Base-by-base conservation (phyloP, 2,797 vertebrate genomes). In the Erethizon dorsatum region DNA sequence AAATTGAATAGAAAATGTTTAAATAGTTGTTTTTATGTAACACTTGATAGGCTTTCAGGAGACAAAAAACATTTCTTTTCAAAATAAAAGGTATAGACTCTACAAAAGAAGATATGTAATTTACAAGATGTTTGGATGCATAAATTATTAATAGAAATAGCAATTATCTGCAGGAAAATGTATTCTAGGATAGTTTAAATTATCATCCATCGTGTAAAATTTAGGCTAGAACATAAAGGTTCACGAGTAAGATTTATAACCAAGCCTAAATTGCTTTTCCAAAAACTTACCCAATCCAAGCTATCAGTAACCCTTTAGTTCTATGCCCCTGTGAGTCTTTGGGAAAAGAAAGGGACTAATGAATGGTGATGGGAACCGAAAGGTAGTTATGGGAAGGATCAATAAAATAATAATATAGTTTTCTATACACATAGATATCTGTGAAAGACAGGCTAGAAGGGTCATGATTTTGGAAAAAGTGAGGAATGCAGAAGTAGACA, bases 121-220 rank as follows among this genome's bases (percentile, higher is more conserved):
- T 93, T 93, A 12, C 2, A 93, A 93, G n/a, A 61, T 86, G 6
- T 73, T 84, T 97, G 13, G 57, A 61, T 69, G 12, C 22, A 75
- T 45, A 69, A 37, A 67, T 80, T 6, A 92, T 20, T 80, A 56
- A 67, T 85, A 88, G 20, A 90, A 95, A 94, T 89, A 82, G 83
- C 92, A 77, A 77, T 94, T 59, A 88, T 28, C 47, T 41, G 80
- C 7, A 86, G 47, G 37, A 67, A 84, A 83, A 75, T 73, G 93
- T 91, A 73, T n/a, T 77, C 33, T 83, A 84, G n/a, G 88, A 22
- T 82, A 33, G 83, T 71, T 93, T 90, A 82, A 80, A 87, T 88
- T 92, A 75, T 94, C 37, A 84, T 77, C 5, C 2, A 84, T 15
- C 56, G 67, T 69, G 83, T 26, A 69, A 6, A 59, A 79, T 59